Evolutionary conservation across 2,888 invertebrate genomes (phyloP).

Genomic region (Cremastinae sp.): DNA sequence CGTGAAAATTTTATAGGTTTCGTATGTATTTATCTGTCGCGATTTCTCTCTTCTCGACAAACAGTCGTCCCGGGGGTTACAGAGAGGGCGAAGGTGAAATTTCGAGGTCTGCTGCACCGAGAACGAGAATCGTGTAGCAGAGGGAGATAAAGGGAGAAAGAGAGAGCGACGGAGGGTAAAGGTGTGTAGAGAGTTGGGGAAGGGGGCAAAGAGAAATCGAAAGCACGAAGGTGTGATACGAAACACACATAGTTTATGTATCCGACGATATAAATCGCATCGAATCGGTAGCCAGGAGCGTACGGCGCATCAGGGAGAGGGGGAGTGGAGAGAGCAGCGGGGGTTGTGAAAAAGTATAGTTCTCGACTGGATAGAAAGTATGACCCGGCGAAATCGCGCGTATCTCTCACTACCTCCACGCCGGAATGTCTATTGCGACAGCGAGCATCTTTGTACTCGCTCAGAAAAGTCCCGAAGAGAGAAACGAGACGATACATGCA

Average conservation of each 20-base stretch:
- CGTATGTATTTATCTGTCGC: conserved; percentile 29
- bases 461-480: background rate
- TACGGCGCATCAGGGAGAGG: background rate
- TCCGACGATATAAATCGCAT: conserved; percentile 37
- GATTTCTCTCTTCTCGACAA: conserved; percentile 40
- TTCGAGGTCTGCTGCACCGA: too few relatives aligned
- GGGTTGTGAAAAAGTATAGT: conserved; percentile 29
- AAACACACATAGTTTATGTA: conserved; percentile 35
- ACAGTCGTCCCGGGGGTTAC: conserved; percentile 34
- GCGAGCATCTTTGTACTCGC: conserved; percentile 39
- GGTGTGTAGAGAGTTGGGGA: too few relatives aligned
- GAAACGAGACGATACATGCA: background rate
- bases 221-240: conserved; percentile 25
- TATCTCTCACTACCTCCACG: conserved; percentile 1
- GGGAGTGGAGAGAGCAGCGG: background rate
- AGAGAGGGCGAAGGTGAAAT: background rate
- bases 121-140: background rate
- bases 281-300: conserved; percentile 19
- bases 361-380: conserved; percentile 22
- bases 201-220: background rate
- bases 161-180: too few relatives aligned
- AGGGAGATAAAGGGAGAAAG: background rate
- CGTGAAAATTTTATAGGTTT: conserved; percentile 33
- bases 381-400: conserved; percentile 41
- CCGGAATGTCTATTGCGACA: conserved; percentile 22